Evolutionary conservation across 2,113 vertebrate genomes (phyloP).

Genomic region (Burhinus oedicnemus): DNA sequence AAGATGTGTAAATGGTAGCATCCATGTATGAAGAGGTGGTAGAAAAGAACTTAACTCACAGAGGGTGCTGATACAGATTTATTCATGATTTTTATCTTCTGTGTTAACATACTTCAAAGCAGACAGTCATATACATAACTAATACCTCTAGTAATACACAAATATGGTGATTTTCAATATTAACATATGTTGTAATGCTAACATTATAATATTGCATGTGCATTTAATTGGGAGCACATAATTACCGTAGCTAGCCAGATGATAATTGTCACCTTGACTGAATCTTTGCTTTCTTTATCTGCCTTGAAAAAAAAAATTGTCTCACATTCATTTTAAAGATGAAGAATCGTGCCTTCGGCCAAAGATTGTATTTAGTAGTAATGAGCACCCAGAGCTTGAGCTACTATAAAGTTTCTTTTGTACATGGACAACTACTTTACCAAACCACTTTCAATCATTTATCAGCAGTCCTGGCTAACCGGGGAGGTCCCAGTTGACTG

Average conservation of each 20-base stretch:
- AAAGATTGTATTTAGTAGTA: neutral
- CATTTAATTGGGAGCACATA: neutral
- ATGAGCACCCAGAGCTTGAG: neutral
- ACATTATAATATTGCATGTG: neutral
- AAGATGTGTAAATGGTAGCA: neutral
- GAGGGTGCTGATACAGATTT: neutral
- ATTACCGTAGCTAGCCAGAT: neutral
- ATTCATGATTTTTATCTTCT: neutral
- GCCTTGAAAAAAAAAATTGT: neutral
- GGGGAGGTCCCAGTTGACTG: no score
- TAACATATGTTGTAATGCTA: neutral
- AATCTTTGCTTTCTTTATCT: constrained; percentile 40
- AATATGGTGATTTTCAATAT: neutral
- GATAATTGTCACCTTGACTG: constrained; percentile 68
- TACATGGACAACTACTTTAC: neutral
- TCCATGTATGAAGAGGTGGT: neutral
- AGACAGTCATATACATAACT: neutral
- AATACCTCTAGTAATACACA: neutral
- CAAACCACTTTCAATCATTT: no score
- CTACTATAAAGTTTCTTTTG: neutral
- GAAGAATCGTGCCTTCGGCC: neutral
- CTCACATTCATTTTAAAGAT: neutral
- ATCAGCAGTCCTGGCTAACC: no score
- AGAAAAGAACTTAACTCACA: neutral
- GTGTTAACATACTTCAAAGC: neutral